These are phyloP conservation scores for Amiota communis DNA, from an alignment of 2,888 invertebrate species.

Conservation along the genomic window DNA sequence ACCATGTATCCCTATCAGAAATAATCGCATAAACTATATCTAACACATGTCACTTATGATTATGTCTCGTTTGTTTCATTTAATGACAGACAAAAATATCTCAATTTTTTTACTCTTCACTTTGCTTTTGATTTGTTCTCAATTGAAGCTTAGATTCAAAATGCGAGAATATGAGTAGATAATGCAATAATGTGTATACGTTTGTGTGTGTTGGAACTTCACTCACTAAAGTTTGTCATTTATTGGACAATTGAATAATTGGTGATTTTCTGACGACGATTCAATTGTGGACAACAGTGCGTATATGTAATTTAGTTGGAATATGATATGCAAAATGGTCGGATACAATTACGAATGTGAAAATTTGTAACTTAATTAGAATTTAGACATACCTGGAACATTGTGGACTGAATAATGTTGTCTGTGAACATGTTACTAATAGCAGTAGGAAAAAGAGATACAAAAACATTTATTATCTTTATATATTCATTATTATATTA, in stretches of 20 bases:
- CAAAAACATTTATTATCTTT: no score
- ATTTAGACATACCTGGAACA: conserved; percentile 78
- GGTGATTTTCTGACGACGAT: conserved; percentile 40
- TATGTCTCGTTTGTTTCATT: conserved; percentile 43
- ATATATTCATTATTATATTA: no score
- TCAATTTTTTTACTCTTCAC: neutral
- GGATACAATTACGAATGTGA: neutral
- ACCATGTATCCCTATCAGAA: neutral
- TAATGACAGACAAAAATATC: conserved; percentile 15
- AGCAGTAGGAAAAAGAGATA: conserved; percentile 56
- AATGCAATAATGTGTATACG: neutral
- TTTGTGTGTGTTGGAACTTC: conserved; percentile 18
- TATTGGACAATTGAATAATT: conserved; percentile 60
- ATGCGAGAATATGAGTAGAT: conserved; percentile 29
- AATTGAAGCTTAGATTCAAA: conserved; percentile 49
- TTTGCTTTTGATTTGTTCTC: conserved; percentile 4
- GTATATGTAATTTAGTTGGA: conserved; percentile 22
- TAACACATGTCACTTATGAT: conserved; percentile 57
- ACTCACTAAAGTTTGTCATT: conserved; percentile 37
- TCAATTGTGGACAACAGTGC: conserved; percentile 19
- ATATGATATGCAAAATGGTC: neutral
- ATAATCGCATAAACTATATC: neutral
- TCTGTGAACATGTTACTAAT: conserved; percentile 94
- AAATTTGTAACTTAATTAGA: neutral
- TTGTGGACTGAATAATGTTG: conserved; percentile 89